Conservation (phyloP, 2,888 invertebrate species). For the Mesopsocus fuscifrons region DNA sequence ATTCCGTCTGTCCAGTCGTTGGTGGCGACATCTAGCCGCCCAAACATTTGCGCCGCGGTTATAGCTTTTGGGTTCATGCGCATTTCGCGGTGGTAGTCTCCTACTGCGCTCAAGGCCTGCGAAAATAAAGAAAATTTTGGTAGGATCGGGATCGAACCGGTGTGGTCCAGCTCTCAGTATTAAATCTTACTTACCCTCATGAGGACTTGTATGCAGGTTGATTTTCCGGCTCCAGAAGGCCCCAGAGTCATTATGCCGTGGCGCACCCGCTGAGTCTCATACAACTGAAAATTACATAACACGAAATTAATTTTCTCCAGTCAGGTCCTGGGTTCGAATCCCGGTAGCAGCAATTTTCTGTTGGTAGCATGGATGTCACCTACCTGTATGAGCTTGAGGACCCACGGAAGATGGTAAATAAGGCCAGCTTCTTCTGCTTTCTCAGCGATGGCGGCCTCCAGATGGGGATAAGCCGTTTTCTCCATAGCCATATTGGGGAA, state of each 20-base stretch:
- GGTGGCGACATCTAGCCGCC: conserved; percentile 85
- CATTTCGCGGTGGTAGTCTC: conserved; percentile 50
- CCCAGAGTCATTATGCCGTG: conserved; percentile 95
- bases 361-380: no score
- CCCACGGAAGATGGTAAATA: conserved; percentile 88
- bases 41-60: conserved; percentile 95
- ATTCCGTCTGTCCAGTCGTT: conserved; percentile 99
- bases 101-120: neutral
- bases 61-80: conserved; percentile 97
- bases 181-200: conserved; percentile 74
- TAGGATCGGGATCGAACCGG: no score
- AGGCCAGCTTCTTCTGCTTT: conserved; percentile 66
- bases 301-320: no score
- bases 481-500: conserved; percentile 90
- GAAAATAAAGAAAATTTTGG: no score
- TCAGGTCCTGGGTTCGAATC: no score
- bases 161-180: no score
- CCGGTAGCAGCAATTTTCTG: no score
- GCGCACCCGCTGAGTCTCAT: conserved; percentile 85
- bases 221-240: conserved; percentile 89
- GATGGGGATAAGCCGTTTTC: conserved; percentile 73
- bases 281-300: conserved; percentile 56
- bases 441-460: conserved; percentile 71
- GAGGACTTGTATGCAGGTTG: conserved; percentile 71
- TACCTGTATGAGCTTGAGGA: conserved; percentile 80